Percentiles rank a stretch among this genome's conserved stretches.
Conservation (phyloP, 2,113 vertebrate genomes). For the Clarias macrocephalus region DNA sequence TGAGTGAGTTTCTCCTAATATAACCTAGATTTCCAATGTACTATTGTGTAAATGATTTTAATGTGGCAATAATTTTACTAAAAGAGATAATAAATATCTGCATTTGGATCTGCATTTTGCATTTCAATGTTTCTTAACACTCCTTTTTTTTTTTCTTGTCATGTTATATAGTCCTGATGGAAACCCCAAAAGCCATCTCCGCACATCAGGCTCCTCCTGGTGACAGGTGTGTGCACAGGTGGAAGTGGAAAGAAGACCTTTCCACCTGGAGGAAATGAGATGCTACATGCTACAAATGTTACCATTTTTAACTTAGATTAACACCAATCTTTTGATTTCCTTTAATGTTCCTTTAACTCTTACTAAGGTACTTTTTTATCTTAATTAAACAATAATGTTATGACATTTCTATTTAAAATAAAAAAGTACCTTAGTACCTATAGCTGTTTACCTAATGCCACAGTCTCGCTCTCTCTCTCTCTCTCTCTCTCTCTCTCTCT, state of each 20-base stretch:
- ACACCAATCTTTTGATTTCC: background rate
- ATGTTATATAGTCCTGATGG: background rate
- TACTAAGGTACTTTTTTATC: background rate
- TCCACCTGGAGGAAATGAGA: background rate
- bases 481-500: constrained; percentile 6
- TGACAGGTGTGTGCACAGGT: constrained; percentile 3
- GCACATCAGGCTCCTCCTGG: background rate
- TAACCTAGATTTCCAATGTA: background rate
- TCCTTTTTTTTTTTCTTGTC: no score
- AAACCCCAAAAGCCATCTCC: background rate
- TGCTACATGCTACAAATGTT: background rate
- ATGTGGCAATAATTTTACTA: background rate
- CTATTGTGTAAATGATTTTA: background rate
- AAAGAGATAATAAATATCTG: background rate
- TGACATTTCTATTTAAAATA: no score
- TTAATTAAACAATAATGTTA: background rate
- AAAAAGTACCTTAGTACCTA: no score
- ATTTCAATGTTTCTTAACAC: no score
- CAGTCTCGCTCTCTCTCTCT: constrained; percentile 9
- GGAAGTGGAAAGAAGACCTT: background rate
- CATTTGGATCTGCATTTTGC: background rate
- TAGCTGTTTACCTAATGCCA: background rate
- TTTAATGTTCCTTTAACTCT: background rate
- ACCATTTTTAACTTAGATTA: background rate
- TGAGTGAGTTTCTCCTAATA: background rate